Conservation (phyloP, 1,140 invertebrate species). For the Leptinotarsa texana region DNA sequence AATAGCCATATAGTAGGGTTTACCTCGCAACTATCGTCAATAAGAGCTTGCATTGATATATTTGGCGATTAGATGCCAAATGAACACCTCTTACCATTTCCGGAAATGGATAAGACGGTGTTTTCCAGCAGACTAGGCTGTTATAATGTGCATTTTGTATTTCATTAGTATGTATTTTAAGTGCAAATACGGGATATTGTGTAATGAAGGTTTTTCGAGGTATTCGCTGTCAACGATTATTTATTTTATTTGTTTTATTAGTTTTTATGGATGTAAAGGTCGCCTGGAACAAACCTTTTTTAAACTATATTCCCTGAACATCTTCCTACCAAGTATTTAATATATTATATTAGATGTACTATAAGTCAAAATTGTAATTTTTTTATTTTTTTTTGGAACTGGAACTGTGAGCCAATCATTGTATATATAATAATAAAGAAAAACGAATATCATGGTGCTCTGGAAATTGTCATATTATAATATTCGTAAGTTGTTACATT, state of each 20-base stretch:
- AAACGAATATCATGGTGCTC: constrained; percentile 53
- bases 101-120: constrained; percentile 51
- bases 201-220: constrained; percentile 25
- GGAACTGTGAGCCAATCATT: constrained; percentile 20
- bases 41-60: constrained; percentile 39
- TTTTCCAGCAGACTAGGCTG: constrained; percentile 47
- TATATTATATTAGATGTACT: constrained; percentile 38
- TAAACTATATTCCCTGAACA: constrained; percentile 38
- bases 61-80: constrained; percentile 38
- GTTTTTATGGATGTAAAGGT: constrained; percentile 19
- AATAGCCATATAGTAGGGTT: constrained; percentile 43
- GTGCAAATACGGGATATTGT: constrained; percentile 34
- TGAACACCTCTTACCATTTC: constrained; percentile 51
- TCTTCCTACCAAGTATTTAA: constrained; percentile 57
- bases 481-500: constrained; percentile 49
- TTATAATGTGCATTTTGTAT: constrained; percentile 50
- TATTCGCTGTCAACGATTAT: constrained; percentile 18
- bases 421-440: constrained; percentile 40
- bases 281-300: constrained; percentile 17
- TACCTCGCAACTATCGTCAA: constrained; percentile 50
- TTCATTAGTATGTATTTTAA: constrained; percentile 38
- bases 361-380: constrained; percentile 41
- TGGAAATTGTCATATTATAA: constrained; percentile 44
- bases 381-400: constrained; percentile 17
- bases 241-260: constrained; percentile 24